A percentile compares a stretch with the other conserved stretches of the same genome.
These are phyloP conservation scores for Hydroisotoma schaefferi DNA, from an alignment of 2,888 invertebrate genomes.

Conservation along the genomic window DNA sequence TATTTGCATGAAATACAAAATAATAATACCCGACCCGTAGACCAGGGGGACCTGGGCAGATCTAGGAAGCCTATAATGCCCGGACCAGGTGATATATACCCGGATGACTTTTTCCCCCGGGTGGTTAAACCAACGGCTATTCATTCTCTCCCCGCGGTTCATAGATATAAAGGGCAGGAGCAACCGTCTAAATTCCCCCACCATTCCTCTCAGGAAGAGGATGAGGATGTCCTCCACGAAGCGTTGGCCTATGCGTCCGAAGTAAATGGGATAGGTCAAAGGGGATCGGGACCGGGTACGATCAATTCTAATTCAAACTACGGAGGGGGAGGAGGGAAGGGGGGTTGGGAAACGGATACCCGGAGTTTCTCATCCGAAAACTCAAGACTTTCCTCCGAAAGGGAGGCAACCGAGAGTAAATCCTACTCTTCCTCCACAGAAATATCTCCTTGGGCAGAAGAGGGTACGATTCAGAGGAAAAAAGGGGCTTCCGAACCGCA, in stretches of 20 bases:
- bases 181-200: not conserved
- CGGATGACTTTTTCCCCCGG: conserved; percentile 24
- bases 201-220: not conserved
- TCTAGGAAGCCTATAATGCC: conserved; percentile 17
- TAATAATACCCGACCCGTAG: too few relatives aligned
- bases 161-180: not conserved
- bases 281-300: not conserved
- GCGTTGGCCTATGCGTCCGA: conserved; percentile 29
- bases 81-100: conserved; percentile 12
- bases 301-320: conserved; percentile 14
- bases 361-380: conserved; percentile 7
- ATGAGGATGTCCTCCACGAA: conserved; percentile 22
- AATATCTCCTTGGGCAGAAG: conserved; percentile 1
- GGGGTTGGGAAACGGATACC: conserved; percentile 11
- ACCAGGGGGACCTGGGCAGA: not conserved
- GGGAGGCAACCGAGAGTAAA: conserved; percentile 6
- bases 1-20: too few relatives aligned
- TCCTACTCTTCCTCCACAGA: conserved; percentile 13
- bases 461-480: not conserved
- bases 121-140: conserved; percentile 24
- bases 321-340: not conserved
- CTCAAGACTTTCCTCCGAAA: conserved; percentile 2
- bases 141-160: conserved; percentile 8
- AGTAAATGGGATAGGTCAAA: conserved; percentile 17
- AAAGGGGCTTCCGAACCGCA: too few relatives aligned